Base-by-base conservation (phyloP, 30 jellyfish, hydroid and myxozoan species). In the Pelagia noctiluca region DNA sequence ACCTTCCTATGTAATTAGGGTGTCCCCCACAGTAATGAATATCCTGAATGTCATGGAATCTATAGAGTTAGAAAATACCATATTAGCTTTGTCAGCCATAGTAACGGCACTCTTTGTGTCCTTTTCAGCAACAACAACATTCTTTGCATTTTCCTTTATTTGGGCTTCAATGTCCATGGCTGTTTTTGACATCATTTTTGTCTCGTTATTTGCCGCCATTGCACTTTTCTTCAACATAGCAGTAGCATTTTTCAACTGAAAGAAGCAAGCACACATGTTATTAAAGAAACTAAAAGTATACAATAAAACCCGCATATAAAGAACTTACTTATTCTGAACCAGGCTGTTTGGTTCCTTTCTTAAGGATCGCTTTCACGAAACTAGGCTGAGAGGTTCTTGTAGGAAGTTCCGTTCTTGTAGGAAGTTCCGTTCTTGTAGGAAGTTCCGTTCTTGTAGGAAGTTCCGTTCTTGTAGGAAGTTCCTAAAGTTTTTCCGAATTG, bases 161-260 rank as follows among this genome's bases (percentile, higher is more conserved):
- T 60, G 73, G 19, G 12, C 57, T 30, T 54, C 92, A 0, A 82
- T 82, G 32, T 29, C 37, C 1, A 28, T 64, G 2, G 92, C 85
- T 5, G 71, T 82, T 33, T 8, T 21, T 24, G 60, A 25, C 92
- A 82, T 82, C 0, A n/a, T 54, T 72, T 35, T 67, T 2, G 92
- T 82, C 35, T 50, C 50, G 53, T 35, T 68, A 73, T 69, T 46
- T 22, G 92, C 92, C 74, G 23, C 42, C n/a, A 18, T n/a, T 7
- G 74, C 53, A 34, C 53, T 66, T 22, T 50, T 68, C 48, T 82
- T 82, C 80, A 82, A 50, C 50, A 18, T 69, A 31, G 72, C 92
- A 36, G 57, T 82, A 12, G 63, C 92, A 33, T 46, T 71, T 28
- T 60, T 47, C 18, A 80, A 24, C 91, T 80, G 11, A 23, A 33